These are phyloP conservation scores for Zeuzera pyrina DNA, from an alignment of 2,888 invertebrate species.

Conservation along the genomic window DNA sequence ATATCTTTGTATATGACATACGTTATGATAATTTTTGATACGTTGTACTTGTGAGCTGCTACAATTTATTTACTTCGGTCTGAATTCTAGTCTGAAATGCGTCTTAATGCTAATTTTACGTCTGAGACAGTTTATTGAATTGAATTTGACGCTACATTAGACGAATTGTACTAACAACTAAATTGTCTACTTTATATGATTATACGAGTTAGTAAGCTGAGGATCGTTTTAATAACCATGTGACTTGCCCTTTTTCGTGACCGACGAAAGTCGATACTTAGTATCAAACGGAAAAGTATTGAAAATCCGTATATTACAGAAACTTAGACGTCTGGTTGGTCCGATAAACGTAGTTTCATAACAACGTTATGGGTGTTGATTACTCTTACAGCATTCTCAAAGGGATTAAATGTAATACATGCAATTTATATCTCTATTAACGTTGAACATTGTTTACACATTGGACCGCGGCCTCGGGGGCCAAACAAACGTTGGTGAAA, in stretches of 20 bases:
- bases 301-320: conserved; percentile 19
- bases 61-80: conserved; percentile 37
- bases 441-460: conserved; percentile 64
- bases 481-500: conserved; percentile 59
- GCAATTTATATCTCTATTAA: conserved; percentile 71
- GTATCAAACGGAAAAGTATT: conserved; percentile 19
- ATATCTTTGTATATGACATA: conserved; percentile 28
- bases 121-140: conserved; percentile 40
- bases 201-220: too few species aligned
- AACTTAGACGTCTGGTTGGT: conserved; percentile 29
- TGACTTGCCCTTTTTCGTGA: too few species aligned
- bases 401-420: conserved; percentile 61
- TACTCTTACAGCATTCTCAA: conserved; percentile 47
- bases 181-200: too few species aligned
- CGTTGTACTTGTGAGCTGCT: too few species aligned
- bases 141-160: conserved; percentile 31
- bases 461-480: conserved; percentile 50
- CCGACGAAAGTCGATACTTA: too few species aligned
- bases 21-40: conserved; percentile 54
- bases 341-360: conserved; percentile 50
- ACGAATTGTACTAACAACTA: too few species aligned
- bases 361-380: conserved; percentile 22
- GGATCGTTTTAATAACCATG: too few species aligned
- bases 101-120: conserved; percentile 32
- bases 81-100: conserved; percentile 45